These are phyloP conservation scores for Silurus glanis DNA, from an alignment of 2,113 vertebrate genomes.

Conservation along the genomic window DNA sequence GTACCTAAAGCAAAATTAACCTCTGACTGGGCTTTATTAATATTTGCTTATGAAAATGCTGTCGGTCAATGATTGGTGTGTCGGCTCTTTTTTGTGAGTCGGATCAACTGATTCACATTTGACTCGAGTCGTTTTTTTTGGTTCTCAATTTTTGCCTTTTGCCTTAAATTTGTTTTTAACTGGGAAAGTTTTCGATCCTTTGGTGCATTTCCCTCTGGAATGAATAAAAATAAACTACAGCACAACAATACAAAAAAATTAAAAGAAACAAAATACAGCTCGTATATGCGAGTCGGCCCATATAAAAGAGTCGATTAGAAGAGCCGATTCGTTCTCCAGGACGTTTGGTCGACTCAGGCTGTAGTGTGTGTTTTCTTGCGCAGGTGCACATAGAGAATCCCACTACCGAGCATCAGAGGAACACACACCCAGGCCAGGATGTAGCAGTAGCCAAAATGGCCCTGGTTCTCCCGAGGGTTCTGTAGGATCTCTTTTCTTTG, in stretches of 20 bases:
- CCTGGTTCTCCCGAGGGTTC: constrained; percentile 61
- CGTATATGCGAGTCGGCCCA: not conserved
- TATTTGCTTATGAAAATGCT: not conserved
- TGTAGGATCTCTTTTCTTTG: constrained; percentile 74
- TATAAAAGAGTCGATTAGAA: not conserved
- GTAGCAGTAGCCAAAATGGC: constrained; percentile 83
- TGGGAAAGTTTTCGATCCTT: not conserved
- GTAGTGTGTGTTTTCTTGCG: constrained; percentile 68
- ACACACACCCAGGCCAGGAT: constrained; percentile 83
- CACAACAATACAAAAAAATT: not conserved
- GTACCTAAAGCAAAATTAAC: not conserved
- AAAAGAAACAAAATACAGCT: not conserved
- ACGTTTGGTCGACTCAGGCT: not conserved
- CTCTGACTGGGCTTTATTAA: not conserved
- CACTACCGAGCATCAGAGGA: constrained; percentile 79
- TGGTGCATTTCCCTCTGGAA: no score
- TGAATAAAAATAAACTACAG: not conserved
- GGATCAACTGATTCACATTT: not conserved
- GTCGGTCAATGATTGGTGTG: not conserved
- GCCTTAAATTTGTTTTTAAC: not conserved
- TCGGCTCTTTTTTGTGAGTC: not conserved
- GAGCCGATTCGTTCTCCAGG: not conserved
- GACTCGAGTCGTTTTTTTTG: not conserved
- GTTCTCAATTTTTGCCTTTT: not conserved
- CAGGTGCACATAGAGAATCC: constrained; percentile 80